Conservation (phyloP, 2,797 vertebrate species). For the Ceyx erithaca region DNA sequence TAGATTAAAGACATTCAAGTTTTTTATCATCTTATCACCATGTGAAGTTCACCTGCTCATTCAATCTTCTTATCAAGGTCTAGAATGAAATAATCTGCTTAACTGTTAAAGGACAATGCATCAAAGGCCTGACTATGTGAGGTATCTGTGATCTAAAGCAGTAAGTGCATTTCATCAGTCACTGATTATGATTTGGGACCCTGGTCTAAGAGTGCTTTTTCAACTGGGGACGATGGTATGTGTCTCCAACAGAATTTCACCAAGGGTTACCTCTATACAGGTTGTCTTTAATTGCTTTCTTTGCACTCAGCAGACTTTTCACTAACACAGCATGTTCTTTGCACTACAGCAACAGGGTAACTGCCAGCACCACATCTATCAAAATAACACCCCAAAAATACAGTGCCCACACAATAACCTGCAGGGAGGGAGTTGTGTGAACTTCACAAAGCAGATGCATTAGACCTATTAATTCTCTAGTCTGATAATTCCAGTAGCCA, state of each 20-base stretch:
- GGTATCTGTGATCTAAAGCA: neutral
- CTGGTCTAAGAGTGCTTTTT: neutral
- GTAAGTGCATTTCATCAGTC: neutral
- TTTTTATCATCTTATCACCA: neutral
- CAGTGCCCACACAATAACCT: neutral
- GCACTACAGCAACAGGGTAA: neutral
- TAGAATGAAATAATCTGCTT: neutral
- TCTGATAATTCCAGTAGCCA: constrained; percentile 24
- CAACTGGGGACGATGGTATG: neutral
- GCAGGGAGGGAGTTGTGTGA: neutral
- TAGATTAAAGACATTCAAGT: neutral
- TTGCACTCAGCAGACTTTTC: neutral
- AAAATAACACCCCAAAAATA: neutral
- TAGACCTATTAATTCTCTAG: constrained; percentile 31
- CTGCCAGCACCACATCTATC: neutral
- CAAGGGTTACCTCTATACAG: neutral
- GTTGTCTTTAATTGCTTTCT: neutral
- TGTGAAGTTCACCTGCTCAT: neutral
- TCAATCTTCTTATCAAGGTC: neutral
- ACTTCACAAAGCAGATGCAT: neutral
- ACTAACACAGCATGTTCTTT: neutral
- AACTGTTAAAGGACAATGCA: neutral
- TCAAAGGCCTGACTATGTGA: neutral
- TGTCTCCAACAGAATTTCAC: neutral
- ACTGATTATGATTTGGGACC: neutral